These are phyloP conservation scores for Nanorana parkeri DNA, from an alignment of 2,113 vertebrate species.

Conservation along the genomic window DNA sequence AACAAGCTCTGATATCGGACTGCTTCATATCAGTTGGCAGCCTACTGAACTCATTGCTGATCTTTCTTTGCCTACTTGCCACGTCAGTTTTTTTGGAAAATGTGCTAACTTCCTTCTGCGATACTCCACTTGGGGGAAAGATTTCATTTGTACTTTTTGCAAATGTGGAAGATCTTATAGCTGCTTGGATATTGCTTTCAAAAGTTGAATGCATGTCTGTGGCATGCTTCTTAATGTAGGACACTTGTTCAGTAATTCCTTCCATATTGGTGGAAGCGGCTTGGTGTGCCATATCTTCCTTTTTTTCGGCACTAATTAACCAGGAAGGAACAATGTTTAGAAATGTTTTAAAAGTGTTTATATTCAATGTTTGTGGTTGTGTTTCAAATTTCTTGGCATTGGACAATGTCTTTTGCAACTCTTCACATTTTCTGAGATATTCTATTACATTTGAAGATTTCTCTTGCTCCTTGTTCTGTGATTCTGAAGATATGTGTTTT, in stretches of 20 bases:
- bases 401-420: conserved; percentile 76
- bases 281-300: conserved; percentile 65
- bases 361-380: conserved; percentile 68
- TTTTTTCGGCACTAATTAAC: conserved; percentile 73
- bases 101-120: conserved; percentile 69
- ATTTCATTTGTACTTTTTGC: conserved; percentile 65
- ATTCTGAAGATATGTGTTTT: conserved; percentile 57
- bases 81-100: conserved; percentile 70
- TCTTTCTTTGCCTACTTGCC: conserved; percentile 66
- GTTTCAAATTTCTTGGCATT: conserved; percentile 75
- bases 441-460: conserved; percentile 67
- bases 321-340: conserved; percentile 74
- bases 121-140: conserved; percentile 53
- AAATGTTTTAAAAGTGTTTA: conserved; percentile 72
- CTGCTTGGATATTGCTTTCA: conserved; percentile 69
- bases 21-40: conserved; percentile 64
- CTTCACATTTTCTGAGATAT: conserved; percentile 72
- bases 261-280: conserved; percentile 66
- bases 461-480: conserved; percentile 62
- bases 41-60: conserved; percentile 64
- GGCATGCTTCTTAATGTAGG: conserved; percentile 68
- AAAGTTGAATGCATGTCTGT: conserved; percentile 69
- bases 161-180: conserved; percentile 72
- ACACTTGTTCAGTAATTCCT: conserved; percentile 73
- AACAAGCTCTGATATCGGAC: conserved; percentile 66